phyloP scores from a whole-genome alignment of 2,888 invertebrate genomes.

The Arctia plantaginis region DNA sequence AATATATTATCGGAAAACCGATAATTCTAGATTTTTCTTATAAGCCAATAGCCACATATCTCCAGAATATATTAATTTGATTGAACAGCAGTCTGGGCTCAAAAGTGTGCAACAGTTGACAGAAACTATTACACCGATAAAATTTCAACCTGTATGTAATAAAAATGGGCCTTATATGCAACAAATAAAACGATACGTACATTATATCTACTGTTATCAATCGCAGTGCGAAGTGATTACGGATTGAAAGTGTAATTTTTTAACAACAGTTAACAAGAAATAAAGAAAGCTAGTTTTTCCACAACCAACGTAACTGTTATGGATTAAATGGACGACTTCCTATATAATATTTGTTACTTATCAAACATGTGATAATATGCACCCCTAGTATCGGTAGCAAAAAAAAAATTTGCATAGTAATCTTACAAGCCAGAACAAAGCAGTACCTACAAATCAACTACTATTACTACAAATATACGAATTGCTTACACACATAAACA shows the following conservation, averaged over 20 bases:
- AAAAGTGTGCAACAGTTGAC: neutral
- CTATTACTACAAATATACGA: neutral
- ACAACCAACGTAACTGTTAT: conserved; percentile 41
- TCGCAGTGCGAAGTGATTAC: conserved; percentile 46
- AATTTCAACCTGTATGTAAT: neutral
- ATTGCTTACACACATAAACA: neutral
- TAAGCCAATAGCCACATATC: neutral
- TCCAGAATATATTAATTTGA: neutral
- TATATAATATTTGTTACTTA: conserved; percentile 2
- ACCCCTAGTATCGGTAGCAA: neutral
- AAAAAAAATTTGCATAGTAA: neutral
- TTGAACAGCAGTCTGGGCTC: neutral
- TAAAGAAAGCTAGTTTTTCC: conserved; percentile 55
- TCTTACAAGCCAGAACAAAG: neutral
- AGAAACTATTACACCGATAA: neutral
- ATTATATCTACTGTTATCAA: conserved; percentile 53
- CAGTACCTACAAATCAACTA: neutral
- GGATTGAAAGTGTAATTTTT: conserved; percentile 49
- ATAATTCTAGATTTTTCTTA: neutral
- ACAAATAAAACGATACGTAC: conserved; percentile 8
- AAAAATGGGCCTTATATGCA: conserved; percentile 17
- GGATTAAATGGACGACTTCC: conserved; percentile 25
- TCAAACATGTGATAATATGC: neutral
- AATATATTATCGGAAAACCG: too few species aligned
- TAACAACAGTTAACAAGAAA: conserved; percentile 44